Conservation (phyloP, 2,113 vertebrate genomes). For the Heterochromis multidens region DNA sequence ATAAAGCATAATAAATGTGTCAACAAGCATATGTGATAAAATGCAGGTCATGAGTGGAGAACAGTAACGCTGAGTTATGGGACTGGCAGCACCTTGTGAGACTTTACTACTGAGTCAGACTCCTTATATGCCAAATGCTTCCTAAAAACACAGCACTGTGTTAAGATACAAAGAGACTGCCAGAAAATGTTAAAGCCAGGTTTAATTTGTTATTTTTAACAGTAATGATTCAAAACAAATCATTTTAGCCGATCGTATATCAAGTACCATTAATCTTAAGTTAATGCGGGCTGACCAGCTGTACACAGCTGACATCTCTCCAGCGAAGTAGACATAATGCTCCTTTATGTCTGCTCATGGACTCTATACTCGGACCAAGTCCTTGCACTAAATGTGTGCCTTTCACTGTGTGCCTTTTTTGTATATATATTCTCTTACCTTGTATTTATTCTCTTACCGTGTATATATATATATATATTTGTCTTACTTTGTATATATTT, state of each 20-base stretch:
- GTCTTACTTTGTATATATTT: no score
- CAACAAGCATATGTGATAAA: background rate
- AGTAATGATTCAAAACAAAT: background rate
- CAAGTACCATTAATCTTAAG: conserved; percentile 3
- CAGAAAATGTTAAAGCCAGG: background rate
- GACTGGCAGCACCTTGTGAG: conserved; percentile 4
- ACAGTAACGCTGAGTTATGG: conserved; percentile 37
- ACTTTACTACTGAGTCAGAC: conserved; percentile 22
- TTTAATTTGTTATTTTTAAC: background rate
- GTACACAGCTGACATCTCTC: background rate
- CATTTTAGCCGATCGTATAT: conserved; percentile 6
- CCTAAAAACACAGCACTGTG: background rate
- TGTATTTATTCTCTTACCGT: no score
- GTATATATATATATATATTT: no score
- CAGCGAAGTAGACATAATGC: background rate
- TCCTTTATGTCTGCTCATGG: background rate
- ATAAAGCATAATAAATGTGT: background rate
- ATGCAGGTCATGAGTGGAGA: conserved; percentile 17
- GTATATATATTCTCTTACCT: no score
- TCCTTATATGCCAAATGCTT: conserved; percentile 5
- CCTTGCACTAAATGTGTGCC: no score
- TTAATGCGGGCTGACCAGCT: background rate
- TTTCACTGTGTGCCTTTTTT: no score
- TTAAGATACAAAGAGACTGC: background rate
- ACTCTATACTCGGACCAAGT: no score